A percentile compares a stretch with the other conserved stretches of the same genome.
Conservation (phyloP, 2,797 vertebrate genomes). For the Phoebastria nigripes region DNA sequence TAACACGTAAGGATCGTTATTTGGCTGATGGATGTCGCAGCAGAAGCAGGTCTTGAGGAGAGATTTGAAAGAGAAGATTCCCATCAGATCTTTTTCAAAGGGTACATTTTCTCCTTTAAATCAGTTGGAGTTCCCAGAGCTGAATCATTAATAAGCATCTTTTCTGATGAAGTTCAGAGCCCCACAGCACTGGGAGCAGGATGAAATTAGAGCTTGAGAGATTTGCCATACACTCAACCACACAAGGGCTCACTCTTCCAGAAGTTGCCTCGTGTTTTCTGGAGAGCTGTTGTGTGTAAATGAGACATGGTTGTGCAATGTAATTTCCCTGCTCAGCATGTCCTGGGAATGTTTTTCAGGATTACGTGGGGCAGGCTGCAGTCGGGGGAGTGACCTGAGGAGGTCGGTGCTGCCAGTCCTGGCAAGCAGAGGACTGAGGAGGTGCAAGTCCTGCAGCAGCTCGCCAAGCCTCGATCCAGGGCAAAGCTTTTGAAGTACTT, state of each 20-base stretch:
- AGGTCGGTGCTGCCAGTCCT: neutral
- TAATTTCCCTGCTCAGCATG: neutral
- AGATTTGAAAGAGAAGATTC: constrained; percentile 26
- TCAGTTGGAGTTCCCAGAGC: neutral
- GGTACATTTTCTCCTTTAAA: neutral
- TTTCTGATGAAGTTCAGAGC: constrained; percentile 7
- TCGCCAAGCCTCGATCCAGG: fast-evolving
- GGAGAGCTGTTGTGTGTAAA: neutral
- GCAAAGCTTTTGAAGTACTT: neutral
- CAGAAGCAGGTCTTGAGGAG: neutral
- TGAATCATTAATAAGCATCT: constrained; percentile 2
- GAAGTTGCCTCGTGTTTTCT: neutral
- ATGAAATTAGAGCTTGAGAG: constrained; percentile 1
- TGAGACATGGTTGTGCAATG: neutral
- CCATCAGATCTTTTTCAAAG: constrained; percentile 40
- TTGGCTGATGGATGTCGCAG: neutral
- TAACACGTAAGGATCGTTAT: neutral
- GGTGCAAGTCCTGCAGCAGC: neutral
- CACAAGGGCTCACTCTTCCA: neutral
- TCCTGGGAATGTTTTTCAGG: neutral
- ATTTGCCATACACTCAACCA: neutral
- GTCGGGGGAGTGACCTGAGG: neutral
- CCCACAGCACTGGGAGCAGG: neutral
- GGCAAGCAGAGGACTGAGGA: neutral
- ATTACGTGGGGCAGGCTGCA: neutral